phyloP scores from a whole-genome alignment of 2,797 vertebrate species.

The Labeo calbasu region DNA sequence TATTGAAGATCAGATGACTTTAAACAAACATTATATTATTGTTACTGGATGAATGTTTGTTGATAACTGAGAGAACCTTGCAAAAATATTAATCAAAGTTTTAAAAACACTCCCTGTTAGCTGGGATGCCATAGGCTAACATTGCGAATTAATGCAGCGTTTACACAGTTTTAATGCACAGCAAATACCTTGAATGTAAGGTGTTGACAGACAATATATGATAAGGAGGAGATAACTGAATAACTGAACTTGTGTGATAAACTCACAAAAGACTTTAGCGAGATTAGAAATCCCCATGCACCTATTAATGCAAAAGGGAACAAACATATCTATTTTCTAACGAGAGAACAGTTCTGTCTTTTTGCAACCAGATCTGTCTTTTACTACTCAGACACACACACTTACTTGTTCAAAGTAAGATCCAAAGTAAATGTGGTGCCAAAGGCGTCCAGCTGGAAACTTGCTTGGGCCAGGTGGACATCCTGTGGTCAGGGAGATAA shows the following conservation, averaged over 20 bases:
- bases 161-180: background rate
- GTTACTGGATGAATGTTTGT: background rate
- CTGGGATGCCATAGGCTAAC: background rate
- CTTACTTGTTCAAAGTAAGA: slow-evolving; percentile 88
- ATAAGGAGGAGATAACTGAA: background rate
- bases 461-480: slow-evolving; percentile 87
- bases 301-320: background rate
- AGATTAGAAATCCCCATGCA: background rate
- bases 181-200: background rate
- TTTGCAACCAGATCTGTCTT: background rate
- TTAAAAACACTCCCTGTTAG: background rate
- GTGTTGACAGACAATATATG: background rate
- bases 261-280: background rate
- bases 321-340: background rate
- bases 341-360: background rate
- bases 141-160: background rate
- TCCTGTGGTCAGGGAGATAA: slow-evolving; percentile 66
- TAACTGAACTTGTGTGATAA: background rate
- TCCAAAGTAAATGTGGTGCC: slow-evolving; percentile 86
- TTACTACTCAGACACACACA: slow-evolving; percentile 13
- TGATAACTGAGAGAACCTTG: background rate
- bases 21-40: background rate
- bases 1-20: background rate
- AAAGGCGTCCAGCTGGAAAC: slow-evolving; percentile 88
- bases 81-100: background rate